Evolutionary conservation across 2,888 invertebrate genomes (phyloP).

Genomic region (Parnassius mnemosyne): DNA sequence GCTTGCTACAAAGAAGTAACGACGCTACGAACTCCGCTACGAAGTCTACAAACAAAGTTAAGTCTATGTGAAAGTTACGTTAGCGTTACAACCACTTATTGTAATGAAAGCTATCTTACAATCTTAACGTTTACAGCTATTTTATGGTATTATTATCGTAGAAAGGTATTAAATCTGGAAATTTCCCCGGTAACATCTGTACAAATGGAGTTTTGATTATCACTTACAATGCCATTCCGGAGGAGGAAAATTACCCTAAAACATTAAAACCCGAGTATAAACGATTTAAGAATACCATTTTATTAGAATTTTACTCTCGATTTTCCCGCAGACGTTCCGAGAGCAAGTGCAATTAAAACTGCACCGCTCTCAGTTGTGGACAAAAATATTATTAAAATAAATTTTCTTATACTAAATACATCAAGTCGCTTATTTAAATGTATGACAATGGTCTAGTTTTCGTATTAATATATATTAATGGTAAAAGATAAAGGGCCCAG

Average conservation of each 20-base stretch:
- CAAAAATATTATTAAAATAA: constrained; percentile 5
- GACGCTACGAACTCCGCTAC: constrained; percentile 27
- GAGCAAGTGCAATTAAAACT: constrained; percentile 20
- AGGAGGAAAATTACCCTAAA: constrained; percentile 70
- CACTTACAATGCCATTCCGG: constrained; percentile 71
- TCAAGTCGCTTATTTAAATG: too few species aligned
- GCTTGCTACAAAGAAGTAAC: constrained; percentile 32
- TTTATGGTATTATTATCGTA: constrained; percentile 49
- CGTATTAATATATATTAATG: too few species aligned
- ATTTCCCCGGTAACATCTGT: constrained; percentile 72
- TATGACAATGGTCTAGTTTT: too few species aligned
- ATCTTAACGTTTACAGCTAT: constrained; percentile 51
- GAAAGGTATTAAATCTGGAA: constrained; percentile 62
- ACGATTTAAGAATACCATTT: constrained; percentile 47
- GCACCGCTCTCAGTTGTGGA: constrained; percentile 10
- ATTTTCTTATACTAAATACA: too few species aligned
- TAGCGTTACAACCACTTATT: constrained; percentile 30
- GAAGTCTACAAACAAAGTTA: constrained; percentile 24
- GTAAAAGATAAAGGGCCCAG: too few species aligned
- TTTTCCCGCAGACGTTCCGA: constrained; percentile 35
- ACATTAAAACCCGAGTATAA: constrained; percentile 46
- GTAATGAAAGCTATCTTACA: constrained; percentile 43
- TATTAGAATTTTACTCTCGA: constrained; percentile 52
- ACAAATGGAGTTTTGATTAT: constrained; percentile 75
- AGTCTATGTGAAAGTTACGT: constrained; percentile 13